Percentiles rank a stretch among this genome's conserved stretches.
Conservation (phyloP, 1,140 invertebrate genomes). For the Microplitis mediator region DNA sequence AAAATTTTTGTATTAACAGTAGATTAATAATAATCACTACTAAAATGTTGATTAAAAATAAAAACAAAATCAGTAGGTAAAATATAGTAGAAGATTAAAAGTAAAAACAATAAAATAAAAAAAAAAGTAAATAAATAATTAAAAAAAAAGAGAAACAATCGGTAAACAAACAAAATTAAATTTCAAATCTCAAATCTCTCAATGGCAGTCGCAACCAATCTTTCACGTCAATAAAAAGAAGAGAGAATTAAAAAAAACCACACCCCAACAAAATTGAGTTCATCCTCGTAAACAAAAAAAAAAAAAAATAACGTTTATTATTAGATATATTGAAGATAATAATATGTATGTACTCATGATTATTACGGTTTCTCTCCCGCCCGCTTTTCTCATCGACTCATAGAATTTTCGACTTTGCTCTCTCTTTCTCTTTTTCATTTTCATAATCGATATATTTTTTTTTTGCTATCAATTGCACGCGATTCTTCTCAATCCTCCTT, state of each 20-base stretch:
- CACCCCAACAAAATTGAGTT: conserved; percentile 48
- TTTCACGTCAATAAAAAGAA: conserved; percentile 37
- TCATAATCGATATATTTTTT: conserved; percentile 3
- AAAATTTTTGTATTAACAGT: neutral
- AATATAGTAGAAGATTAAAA: conserved; percentile 48
- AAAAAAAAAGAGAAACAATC: conserved; percentile 50
- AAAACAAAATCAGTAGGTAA: conserved; percentile 42
- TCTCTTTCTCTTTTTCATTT: conserved; percentile 25
- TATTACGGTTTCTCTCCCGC: conserved; percentile 55
- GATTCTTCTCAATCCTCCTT: conserved; percentile 25
- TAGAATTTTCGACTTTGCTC: conserved; percentile 30
- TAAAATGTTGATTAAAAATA: conserved; percentile 56
- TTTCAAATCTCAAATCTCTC: conserved; percentile 47
- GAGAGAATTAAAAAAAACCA: conserved; percentile 59
- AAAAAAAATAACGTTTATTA: conserved; percentile 30
- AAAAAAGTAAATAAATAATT: conserved; percentile 34
- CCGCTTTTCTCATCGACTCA: conserved; percentile 43
- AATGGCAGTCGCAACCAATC: conserved; percentile 34
- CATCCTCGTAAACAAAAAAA: conserved; percentile 41
- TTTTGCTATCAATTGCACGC: neutral
- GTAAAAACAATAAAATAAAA: conserved; percentile 40
- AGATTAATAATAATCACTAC: conserved; percentile 21
- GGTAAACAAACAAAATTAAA: conserved; percentile 56
- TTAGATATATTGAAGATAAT: conserved; percentile 24
- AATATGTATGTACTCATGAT: conserved; percentile 52